Evolutionary conservation across 53 echinoderm and acorn worm species (phyloP).

Genomic region (Echinarachnius parma): DNA sequence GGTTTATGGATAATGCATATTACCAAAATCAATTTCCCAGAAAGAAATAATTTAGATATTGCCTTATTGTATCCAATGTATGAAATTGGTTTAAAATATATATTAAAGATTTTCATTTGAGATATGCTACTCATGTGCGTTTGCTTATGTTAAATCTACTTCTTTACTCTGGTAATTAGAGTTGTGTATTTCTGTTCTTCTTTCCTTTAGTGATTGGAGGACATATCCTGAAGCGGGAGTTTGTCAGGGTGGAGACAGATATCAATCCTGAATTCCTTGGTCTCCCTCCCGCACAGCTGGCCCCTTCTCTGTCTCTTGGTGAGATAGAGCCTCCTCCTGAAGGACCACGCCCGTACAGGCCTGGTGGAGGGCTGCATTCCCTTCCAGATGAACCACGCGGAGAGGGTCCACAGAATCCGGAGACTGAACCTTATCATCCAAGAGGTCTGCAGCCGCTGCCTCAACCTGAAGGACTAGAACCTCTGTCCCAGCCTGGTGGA

Average conservation of each 20-base stretch:
- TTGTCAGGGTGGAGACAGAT: background rate
- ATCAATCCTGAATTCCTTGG: background rate
- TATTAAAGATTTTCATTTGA: no score
- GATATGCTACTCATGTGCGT: no score
- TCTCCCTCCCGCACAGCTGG: background rate
- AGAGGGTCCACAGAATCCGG: slow-evolving; percentile 1
- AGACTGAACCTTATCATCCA: slow-evolving; percentile 8
- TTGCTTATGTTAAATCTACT: no score
- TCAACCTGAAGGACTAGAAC: slow-evolving; percentile 12
- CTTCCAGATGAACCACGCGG: slow-evolving; percentile 20
- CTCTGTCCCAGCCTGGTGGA: slow-evolving; percentile 7
- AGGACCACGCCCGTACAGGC: slow-evolving; percentile 17
- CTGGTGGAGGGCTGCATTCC: slow-evolving; percentile 4
- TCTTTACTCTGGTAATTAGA: background rate
- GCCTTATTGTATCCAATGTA: no score
- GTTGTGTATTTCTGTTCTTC: background rate
- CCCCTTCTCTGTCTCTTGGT: background rate
- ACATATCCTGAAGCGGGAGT: slow-evolving; percentile 22
- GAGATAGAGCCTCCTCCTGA: slow-evolving; percentile 14
- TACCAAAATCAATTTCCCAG: no score
- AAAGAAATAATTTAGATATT: no score
- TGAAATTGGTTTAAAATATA: no score
- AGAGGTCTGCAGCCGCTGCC: slow-evolving; percentile 1
- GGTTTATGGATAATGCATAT: no score
- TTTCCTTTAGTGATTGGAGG: slow-evolving; percentile 26